phyloP scores from a whole-genome alignment of 1,140 invertebrate genomes.

The Zaprionus inermis region DNA sequence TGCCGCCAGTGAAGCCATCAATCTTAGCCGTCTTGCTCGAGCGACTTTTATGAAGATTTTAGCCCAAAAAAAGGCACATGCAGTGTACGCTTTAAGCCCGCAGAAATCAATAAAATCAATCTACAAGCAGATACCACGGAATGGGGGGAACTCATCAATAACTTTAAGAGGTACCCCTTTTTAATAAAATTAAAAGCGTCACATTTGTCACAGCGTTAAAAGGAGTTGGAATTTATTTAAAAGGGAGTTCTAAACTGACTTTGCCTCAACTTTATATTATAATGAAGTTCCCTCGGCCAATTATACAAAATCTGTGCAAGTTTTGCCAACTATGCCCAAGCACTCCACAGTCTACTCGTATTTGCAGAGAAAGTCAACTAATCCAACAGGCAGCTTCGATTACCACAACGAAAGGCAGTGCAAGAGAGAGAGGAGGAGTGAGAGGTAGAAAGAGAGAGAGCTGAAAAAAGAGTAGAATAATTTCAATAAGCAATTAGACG shows the following conservation, averaged over 20 bases:
- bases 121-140: constrained; percentile 24
- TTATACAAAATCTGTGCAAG: constrained; percentile 20
- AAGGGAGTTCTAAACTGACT: too few relatives aligned
- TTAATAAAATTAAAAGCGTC: constrained; percentile 51
- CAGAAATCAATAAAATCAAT: constrained; percentile 54
- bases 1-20: constrained; percentile 63
- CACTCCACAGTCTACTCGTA: constrained; percentile 8
- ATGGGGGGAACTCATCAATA: constrained; percentile 65
- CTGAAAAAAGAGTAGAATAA: constrained; percentile 45
- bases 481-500: constrained; percentile 81
- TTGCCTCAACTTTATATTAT: background rate
- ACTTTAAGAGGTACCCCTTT: constrained; percentile 52
- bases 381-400: constrained; percentile 48
- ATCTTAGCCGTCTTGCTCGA: constrained; percentile 32
- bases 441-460: background rate
- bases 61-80: constrained; percentile 21
- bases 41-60: constrained; percentile 19
- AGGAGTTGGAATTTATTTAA: constrained; percentile 15
- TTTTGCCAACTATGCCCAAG: background rate
- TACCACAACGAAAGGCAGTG: too few relatives aligned
- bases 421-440: background rate
- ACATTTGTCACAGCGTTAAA: constrained; percentile 36
- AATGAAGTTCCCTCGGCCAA: background rate
- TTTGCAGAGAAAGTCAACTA: background rate
- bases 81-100: constrained; percentile 27